phyloP scores from a whole-genome alignment of 2,113 vertebrate genomes.

The Rhinopithecus roxellana region DNA sequence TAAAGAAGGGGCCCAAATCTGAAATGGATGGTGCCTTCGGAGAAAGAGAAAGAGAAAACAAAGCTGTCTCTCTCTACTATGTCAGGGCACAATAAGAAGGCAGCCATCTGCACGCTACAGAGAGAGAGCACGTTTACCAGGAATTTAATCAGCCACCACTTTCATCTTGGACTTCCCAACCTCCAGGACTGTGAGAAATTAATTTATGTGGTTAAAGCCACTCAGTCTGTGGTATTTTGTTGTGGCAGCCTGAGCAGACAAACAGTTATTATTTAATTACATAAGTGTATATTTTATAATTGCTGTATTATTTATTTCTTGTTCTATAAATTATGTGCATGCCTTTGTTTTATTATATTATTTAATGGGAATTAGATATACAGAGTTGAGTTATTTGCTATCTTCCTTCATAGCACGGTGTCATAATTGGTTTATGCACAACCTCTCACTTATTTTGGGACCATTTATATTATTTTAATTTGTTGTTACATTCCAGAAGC shows the following conservation, averaged over 20 bases:
- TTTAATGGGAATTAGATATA: background rate
- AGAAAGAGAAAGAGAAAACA: background rate
- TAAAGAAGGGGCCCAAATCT: too few relatives aligned
- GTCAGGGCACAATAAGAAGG: background rate
- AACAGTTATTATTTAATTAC: background rate
- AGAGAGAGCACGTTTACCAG: rapidly evolving
- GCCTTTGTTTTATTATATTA: background rate
- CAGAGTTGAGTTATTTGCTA: background rate
- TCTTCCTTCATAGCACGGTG: background rate
- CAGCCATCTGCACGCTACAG: too few relatives aligned
- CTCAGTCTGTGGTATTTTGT: background rate
- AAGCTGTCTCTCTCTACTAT: background rate
- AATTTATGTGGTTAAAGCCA: background rate
- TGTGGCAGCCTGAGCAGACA: background rate
- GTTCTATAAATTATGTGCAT: background rate
- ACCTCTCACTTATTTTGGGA: background rate
- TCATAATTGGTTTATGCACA: background rate
- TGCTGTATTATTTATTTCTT: background rate
- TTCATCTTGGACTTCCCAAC: background rate
- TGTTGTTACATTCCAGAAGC: background rate
- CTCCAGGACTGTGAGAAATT: background rate
- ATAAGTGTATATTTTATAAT: background rate
- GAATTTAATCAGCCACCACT: background rate
- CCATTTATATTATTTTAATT: background rate
- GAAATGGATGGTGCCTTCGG: background rate